Evolutionary conservation across 2,113 vertebrate genomes (phyloP), one percentile per base, ranked within the genome.

Genomic region (Epinephelus cyanopodus): DNA sequence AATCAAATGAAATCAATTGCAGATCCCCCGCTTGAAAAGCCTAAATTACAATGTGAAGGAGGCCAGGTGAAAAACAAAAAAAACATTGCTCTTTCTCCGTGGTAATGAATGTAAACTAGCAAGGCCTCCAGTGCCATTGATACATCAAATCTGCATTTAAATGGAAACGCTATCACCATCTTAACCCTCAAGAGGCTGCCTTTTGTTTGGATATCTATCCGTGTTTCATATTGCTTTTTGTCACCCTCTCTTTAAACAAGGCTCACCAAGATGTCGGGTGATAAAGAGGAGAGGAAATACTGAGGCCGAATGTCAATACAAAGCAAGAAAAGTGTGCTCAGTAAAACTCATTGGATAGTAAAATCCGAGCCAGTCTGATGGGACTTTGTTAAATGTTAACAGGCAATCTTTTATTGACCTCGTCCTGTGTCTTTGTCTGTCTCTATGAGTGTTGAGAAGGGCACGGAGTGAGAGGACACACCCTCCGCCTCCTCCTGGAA

Each of bases 121-220:
- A 39, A 71, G 65, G 75, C 71, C 66, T 23, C 57, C 82, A 74
- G 54, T 86, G 76, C 42, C 79, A 70, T 27, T 79, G 79, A 84
- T 90, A 84, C 56, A 89, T 86, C 79, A 89, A 94, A 95, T 96
- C 95, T 95, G 93, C 94, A 95, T 96, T 95, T 95, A 95, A 92
- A 96, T 96, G 62, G 92, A 94, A 95, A 92, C 93, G 90, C 92
- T 93, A 94, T 91, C 90, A 93, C 89, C 86, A 80, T 84, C 90
- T 79, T 81, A 91, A 85, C 87, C 85, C 92, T 69, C 81, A 25
- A 18, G 83, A 93, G 89, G 82, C 78, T 27, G 42, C 68, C 27
- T 81, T 92, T 94, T 94, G 90, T 94, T 91, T 94, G 83, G 61
- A 85, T 90, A 87, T 84, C 85, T 76, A 73, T 83, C 71, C 84